phyloP scores from a whole-genome alignment of 1,140 invertebrate genomes.

The Formica selysi region DNA sequence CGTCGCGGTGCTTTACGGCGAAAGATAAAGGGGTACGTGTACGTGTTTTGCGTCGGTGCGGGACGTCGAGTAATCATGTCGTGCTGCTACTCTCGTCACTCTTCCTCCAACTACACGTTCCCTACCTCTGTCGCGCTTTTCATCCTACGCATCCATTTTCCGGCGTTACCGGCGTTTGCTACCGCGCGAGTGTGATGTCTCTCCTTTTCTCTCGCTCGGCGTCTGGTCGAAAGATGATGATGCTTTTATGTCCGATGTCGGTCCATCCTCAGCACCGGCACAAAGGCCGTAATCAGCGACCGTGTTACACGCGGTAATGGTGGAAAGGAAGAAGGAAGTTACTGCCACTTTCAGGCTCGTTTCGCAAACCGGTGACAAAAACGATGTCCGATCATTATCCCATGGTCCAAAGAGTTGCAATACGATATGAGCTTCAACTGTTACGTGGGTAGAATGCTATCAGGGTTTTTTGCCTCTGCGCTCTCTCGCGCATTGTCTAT shows the following conservation, averaged over 20 bases:
- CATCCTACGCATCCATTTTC: constrained; percentile 40
- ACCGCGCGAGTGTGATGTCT: not conserved
- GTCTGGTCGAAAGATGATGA: constrained; percentile 44
- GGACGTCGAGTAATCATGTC: constrained; percentile 68
- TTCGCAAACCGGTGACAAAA: constrained; percentile 71
- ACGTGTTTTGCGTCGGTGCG: constrained; percentile 63
- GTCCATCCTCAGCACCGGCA: not conserved
- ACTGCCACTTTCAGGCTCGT: constrained; percentile 68
- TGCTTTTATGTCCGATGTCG: constrained; percentile 9
- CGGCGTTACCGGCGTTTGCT: not conserved
- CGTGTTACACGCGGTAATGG: constrained; percentile 43
- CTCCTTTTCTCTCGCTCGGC: not conserved
- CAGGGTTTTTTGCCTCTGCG: constrained; percentile 68
- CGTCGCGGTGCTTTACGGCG: constrained; percentile 50
- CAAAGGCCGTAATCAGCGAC: constrained; percentile 67
- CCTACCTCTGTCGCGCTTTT: constrained; percentile 5
- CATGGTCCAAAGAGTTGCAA: constrained; percentile 63
- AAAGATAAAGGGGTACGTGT: constrained; percentile 66
- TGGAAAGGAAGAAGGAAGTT: constrained; percentile 49
- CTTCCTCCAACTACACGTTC: constrained; percentile 30
- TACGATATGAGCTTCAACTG: constrained; percentile 76
- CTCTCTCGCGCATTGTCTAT: not conserved
- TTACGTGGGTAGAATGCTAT: constrained; percentile 76
- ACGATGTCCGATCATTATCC: constrained; percentile 71
- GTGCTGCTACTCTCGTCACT: constrained; percentile 51